Evolutionary conservation across 2,113 vertebrate species (phyloP).

Genomic region (Butastur rufipennis): DNA sequence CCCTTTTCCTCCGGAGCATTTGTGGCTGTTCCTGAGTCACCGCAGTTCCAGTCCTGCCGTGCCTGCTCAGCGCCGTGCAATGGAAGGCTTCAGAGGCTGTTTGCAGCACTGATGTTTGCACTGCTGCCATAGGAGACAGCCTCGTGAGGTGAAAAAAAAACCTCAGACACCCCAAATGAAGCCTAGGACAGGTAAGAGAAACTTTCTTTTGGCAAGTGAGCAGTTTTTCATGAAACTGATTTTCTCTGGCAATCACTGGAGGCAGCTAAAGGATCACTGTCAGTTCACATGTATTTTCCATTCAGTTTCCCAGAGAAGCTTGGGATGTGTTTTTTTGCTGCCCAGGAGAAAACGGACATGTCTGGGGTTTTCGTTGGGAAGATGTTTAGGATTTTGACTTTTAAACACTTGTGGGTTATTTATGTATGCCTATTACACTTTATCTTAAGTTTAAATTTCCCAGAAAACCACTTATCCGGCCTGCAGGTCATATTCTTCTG

Average conservation of each 20-base stretch:
- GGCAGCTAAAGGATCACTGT: not conserved
- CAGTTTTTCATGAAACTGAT: not conserved
- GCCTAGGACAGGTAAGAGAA: not conserved
- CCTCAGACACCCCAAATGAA: not conserved
- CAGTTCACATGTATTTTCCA: not conserved
- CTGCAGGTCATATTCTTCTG: not conserved
- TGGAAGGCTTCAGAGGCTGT: not conserved
- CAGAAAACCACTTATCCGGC: not conserved
- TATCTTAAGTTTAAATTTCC: not conserved
- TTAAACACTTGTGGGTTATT: not conserved
- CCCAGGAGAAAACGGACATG: not conserved
- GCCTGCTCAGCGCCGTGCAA: not conserved
- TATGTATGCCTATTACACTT: not conserved
- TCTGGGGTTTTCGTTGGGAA: not conserved
- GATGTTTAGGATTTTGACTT: not conserved
- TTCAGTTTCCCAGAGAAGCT: not conserved
- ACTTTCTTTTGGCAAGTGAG: not conserved
- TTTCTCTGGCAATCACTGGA: not conserved
- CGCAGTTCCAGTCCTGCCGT: not conserved
- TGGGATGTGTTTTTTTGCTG: not conserved
- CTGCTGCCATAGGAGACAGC: not conserved
- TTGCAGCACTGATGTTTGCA: not conserved
- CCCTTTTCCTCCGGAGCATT: not conserved
- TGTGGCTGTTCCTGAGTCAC: constrained; percentile 30
- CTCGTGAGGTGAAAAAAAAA: not conserved